phyloP scores from a whole-genome alignment of 2,888 invertebrate genomes.

The Pherbina coryleti region DNA sequence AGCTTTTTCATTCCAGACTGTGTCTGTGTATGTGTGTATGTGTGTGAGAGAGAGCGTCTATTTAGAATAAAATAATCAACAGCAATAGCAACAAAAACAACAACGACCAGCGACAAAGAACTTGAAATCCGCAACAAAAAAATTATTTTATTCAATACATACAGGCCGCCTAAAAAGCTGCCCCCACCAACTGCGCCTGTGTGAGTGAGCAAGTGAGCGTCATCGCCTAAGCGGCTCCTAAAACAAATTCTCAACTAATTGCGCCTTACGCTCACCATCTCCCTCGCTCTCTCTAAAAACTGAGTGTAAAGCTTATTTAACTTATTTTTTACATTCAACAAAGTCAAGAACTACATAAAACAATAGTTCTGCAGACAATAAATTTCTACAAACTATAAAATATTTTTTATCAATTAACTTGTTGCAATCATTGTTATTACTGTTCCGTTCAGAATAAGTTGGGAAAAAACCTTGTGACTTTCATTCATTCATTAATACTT shows the following conservation, averaged over 20 bases:
- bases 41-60: background rate
- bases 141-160: background rate
- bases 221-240: constrained; percentile 11
- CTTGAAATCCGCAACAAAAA: background rate
- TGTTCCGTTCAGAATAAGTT: too few relatives aligned
- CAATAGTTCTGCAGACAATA: too few relatives aligned
- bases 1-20: background rate
- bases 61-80: background rate
- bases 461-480: too few relatives aligned
- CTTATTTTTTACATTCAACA: too few relatives aligned
- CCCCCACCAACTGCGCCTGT: background rate
- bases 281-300: background rate
- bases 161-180: background rate
- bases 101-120: background rate
- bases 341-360: too few relatives aligned
- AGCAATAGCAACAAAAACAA: background rate
- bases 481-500: too few relatives aligned
- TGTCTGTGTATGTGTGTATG: background rate
- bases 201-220: background rate
- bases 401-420: too few relatives aligned
- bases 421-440: too few relatives aligned
- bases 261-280: background rate
- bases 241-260: background rate
- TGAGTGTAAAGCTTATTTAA: too few relatives aligned
- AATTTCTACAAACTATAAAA: too few relatives aligned